Evolutionary conservation across 2,113 vertebrate genomes (phyloP).

Genomic region (Hypomesus transpacificus): DNA sequence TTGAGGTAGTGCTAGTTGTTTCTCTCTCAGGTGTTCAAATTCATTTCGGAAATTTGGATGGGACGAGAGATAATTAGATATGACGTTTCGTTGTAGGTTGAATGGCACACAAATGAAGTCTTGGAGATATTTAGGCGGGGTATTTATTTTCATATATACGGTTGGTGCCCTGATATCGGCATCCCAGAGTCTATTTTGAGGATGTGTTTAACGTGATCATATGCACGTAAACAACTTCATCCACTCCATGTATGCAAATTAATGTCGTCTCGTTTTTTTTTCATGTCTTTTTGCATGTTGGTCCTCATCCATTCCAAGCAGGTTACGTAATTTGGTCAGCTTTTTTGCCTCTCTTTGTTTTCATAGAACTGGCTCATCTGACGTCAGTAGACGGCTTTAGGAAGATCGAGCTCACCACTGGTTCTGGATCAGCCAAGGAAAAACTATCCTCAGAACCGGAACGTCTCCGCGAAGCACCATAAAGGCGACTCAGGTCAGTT

Average conservation of each 20-base stretch:
- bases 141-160: too few species aligned
- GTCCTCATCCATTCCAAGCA: not conserved
- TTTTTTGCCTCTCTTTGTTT: conserved; percentile 17
- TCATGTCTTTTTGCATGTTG: not conserved
- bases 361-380: conserved; percentile 23
- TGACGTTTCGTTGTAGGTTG: too few species aligned
- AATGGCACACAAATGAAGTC: too few species aligned
- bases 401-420: conserved; percentile 25
- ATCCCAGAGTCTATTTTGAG: too few species aligned
- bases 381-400: conserved; percentile 55
- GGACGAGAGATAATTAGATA: too few species aligned
- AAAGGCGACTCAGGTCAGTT: conserved; percentile 8
- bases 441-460: conserved; percentile 21
- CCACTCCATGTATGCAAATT: not conserved
- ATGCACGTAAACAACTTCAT: conserved; percentile 16
- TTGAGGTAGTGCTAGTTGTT: too few species aligned
- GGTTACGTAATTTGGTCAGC: conserved; percentile 39
- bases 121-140: too few species aligned
- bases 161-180: too few species aligned
- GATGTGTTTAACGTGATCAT: conserved; percentile 31
- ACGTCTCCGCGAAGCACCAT: not conserved
- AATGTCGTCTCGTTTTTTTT: not conserved
- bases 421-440: conserved; percentile 28
- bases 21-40: too few species aligned
- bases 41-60: too few species aligned